Base-by-base conservation (phyloP, 2,888 invertebrate species). In the Nephrotoma appendiculata region DNA sequence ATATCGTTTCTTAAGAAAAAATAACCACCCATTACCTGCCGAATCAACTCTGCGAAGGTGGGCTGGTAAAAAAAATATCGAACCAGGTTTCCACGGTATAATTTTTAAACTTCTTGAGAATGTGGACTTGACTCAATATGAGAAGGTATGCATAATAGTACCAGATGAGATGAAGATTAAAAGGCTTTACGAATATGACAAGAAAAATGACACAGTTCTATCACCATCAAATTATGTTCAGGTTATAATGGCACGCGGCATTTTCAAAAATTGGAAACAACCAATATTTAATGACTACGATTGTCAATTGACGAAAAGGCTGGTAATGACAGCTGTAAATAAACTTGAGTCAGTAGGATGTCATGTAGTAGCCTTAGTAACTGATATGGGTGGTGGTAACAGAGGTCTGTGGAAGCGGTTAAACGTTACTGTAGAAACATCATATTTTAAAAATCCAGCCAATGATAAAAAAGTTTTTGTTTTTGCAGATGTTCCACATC, bases 161-260 rank as follows among this genome's bases (percentile, higher is more conserved):
- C 71, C 87, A 9, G 87, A 88, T 57, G 87, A 88, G 86, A 88
- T 87, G 88, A 88, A 88, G 85, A 19, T 86, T 2, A 87, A 87
- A 85, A 87, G 87, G 48, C 87, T 86, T 11, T 87, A 87, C 42
- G 87, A 57, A 41, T 87, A 87, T 6, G 86, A 87, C 57, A 85
- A 87, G 5, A 87, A 85, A 9, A 87, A 52, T 9, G 87, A 87
- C 43, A 19, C 86, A 12, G 85, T 87, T 42, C n/a, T 88, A 19
- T 19, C 71, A 19, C 87, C 88, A 9, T 86, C 87, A 7, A 86
- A 87, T 15, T 87, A 86, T 41, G 86, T 87, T 0, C 87, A 88
- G 86, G 87, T 88, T 5, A 86, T 83, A n/a, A 87, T 88, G 87
- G 87, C 86, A 19, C 86, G 87, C 1, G 87, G 87, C 9, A 12